Conservation (phyloP, 2,888 invertebrate species). For the Netelia melanura region DNA sequence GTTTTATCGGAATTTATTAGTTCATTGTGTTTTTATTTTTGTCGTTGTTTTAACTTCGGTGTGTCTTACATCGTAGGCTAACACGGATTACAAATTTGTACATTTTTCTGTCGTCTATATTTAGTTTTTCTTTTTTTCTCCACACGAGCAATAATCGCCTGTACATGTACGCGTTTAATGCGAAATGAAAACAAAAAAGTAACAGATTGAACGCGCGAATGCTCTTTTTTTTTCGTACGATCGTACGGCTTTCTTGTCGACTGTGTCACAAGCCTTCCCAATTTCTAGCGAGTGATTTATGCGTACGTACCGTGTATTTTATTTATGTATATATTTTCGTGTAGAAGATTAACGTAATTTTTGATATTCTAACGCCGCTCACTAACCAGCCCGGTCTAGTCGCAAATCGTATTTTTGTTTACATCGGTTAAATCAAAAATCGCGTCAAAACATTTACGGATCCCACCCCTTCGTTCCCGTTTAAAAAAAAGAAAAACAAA, state of each 20-base stretch:
- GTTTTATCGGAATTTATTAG: slow-evolving; percentile 3
- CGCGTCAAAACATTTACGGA: slow-evolving; percentile 13
- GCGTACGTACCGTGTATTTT: background rate
- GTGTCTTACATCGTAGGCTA: slow-evolving; percentile 33
- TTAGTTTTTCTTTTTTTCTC: background rate
- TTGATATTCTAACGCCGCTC: slow-evolving; percentile 43
- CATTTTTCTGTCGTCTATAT: slow-evolving; percentile 3
- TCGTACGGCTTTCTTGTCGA: slow-evolving; percentile 51
- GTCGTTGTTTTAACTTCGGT: slow-evolving; percentile 2
- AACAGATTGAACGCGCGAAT: slow-evolving; percentile 14
- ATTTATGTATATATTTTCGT: background rate
- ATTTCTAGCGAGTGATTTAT: slow-evolving; percentile 50
- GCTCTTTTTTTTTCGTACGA: slow-evolving; percentile 16
- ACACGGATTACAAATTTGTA: slow-evolving; percentile 34
- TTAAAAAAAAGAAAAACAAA: background rate
- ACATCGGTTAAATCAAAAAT: slow-evolving; percentile 1
- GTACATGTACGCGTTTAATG: slow-evolving; percentile 29
- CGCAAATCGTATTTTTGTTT: slow-evolving; percentile 13
- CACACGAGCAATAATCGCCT: slow-evolving; percentile 8
- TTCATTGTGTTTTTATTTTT: background rate
- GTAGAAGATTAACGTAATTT: slow-evolving; percentile 5
- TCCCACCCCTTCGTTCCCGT: slow-evolving; percentile 6
- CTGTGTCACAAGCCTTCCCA: slow-evolving; percentile 48
- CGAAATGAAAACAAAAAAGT: background rate
- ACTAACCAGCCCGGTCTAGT: slow-evolving; percentile 33